phyloP scores from a whole-genome alignment of 2,888 invertebrate species.

The Polydrusus cervinus region DNA sequence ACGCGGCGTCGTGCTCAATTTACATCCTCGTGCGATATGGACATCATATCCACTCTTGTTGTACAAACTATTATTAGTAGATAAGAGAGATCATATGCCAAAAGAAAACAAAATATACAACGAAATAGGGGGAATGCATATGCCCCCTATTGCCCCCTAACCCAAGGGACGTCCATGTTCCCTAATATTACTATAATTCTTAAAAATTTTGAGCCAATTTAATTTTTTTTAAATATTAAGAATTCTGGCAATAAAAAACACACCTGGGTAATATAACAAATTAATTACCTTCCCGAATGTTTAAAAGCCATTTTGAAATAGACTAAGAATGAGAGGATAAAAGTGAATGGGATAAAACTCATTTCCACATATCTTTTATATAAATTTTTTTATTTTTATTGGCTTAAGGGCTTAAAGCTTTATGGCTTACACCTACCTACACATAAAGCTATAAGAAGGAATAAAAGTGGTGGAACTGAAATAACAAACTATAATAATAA shows the following conservation, averaged over 20 bases:
- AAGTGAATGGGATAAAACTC: not conserved
- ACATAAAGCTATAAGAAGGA: conserved; percentile 10
- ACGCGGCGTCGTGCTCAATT: no score
- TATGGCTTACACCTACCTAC: conserved; percentile 9
- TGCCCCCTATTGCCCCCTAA: no score
- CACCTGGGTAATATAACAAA: not conserved
- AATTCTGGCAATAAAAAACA: not conserved
- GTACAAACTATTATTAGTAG: no score
- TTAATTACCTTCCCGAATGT: not conserved
- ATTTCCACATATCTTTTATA: conserved; percentile 4
- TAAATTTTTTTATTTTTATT: conserved; percentile 4
- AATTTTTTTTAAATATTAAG: no score
- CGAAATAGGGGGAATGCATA: no score
- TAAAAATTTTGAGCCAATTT: no score
- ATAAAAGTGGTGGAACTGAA: not conserved
- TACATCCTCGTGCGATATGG: no score
- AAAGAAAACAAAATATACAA: no score
- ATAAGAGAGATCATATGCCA: no score
- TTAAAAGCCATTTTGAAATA: not conserved
- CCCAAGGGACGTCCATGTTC: no score
- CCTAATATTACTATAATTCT: no score
- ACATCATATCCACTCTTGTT: no score
- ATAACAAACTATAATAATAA: not conserved
- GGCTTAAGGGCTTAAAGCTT: not conserved
- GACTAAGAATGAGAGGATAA: not conserved